A percentile compares a stretch with the other conserved stretches of the same genome.
These are phyloP conservation scores for Drosophila anomalipes DNA, from an alignment of 2,888 invertebrate species.

Conservation along the genomic window DNA sequence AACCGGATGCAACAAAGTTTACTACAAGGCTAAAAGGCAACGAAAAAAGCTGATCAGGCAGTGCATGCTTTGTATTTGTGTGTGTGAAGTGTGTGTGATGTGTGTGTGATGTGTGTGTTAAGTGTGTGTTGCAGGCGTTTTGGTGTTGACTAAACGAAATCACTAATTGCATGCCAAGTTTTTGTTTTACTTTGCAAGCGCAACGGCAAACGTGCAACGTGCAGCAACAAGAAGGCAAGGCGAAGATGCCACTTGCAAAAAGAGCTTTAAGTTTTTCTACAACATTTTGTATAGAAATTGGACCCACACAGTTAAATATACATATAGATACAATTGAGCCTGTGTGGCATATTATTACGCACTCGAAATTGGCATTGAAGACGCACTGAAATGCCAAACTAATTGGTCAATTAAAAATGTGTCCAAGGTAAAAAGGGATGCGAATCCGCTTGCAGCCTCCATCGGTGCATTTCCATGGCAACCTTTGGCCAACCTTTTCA, in stretches of 20 bases:
- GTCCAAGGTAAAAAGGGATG: not conserved
- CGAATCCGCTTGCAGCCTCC: conserved; percentile 8
- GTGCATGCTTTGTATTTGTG: conserved; percentile 38
- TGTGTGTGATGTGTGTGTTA: conserved; percentile 14
- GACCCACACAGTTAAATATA: not conserved
- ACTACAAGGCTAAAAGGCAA: conserved; percentile 34
- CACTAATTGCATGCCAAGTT: conserved; percentile 55
- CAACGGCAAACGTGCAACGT: conserved; percentile 44
- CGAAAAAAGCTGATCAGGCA: conserved; percentile 53
- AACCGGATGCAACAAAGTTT: conserved; percentile 36
- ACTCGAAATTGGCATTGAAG: conserved; percentile 56
- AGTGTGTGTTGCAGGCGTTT: conserved; percentile 4
- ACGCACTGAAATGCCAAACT: conserved; percentile 43
- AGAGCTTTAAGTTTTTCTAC: conserved; percentile 6
- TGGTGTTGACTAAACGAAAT: conserved; percentile 31
- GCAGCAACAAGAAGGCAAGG: conserved; percentile 14
- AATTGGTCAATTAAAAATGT: conserved; percentile 60
- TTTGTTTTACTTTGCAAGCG: conserved; percentile 15
- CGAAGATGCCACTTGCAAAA: conserved; percentile 3
- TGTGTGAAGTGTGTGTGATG: conserved; percentile 13
- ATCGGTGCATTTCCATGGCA: conserved; percentile 57
- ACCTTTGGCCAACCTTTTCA: conserved; percentile 22
- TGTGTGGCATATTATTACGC: not conserved
- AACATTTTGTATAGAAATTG: not conserved
- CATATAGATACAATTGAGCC: not conserved